These are phyloP conservation scores for Phataginus tricuspis DNA, from an alignment of 2,797 vertebrate genomes.

Conservation along the genomic window DNA sequence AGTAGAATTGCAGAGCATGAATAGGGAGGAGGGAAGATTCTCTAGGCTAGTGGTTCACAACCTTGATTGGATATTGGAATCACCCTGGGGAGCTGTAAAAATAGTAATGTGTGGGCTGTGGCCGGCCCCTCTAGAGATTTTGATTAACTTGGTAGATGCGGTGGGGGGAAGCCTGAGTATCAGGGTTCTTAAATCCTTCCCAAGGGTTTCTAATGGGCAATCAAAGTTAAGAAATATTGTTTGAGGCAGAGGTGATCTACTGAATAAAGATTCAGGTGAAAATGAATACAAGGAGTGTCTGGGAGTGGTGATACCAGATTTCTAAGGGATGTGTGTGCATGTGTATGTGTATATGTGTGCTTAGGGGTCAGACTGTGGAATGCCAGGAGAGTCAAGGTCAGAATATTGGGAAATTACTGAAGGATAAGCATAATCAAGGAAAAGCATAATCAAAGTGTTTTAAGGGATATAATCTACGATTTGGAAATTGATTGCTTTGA, in stretches of 20 bases:
- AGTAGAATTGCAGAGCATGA: background rate
- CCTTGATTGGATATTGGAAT: background rate
- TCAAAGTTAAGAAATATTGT: background rate
- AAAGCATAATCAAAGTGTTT: background rate
- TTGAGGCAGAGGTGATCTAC: background rate
- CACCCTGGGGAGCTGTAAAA: background rate
- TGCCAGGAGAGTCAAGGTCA: background rate
- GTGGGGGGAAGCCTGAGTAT: background rate
- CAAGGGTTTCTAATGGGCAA: background rate
- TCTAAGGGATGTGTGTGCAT: background rate
- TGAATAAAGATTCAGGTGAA: background rate
- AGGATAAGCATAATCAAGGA: background rate
- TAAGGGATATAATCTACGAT: background rate
- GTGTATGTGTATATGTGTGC: background rate
- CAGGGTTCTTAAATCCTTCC: background rate
- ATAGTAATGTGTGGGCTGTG: background rate
- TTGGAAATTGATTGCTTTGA: slow-evolving; percentile 55
- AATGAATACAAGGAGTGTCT: background rate
- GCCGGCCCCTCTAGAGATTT: background rate
- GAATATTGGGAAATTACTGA: background rate
- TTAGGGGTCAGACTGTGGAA: background rate
- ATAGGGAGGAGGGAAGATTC: background rate
- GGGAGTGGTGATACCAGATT: background rate
- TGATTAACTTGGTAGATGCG: background rate
- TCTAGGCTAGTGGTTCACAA: background rate